Percentiles rank a stretch among this genome's conserved stretches.
Conservation (phyloP, 30 jellyfish, hydroid and myxozoan species). For the Turritopsis dohrnii region DNA sequence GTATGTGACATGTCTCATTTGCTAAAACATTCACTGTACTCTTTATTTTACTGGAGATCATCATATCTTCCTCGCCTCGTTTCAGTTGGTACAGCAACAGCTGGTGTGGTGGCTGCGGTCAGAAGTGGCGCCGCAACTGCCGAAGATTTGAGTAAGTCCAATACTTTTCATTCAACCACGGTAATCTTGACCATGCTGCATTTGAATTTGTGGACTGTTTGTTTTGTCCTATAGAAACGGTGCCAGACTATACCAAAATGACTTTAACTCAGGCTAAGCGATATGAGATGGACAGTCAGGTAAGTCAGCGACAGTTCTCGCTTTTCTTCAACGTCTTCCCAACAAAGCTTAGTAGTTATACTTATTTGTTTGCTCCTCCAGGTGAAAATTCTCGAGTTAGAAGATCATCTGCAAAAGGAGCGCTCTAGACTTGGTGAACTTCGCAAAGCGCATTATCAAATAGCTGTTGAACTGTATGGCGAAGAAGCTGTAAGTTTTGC, state of each 20-base stretch:
- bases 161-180: not conserved
- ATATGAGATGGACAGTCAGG: conserved; percentile 97
- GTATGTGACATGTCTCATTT: conserved; percentile 21
- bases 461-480: conserved; percentile 87
- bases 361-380: not conserved
- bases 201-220: not conserved
- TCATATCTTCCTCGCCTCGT: not conserved
- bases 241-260: conserved; percentile 86
- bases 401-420: conserved; percentile 77
- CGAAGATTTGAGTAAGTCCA: conserved; percentile 83
- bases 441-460: conserved; percentile 89
- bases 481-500: conserved; percentile 40
- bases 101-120: conserved; percentile 96
- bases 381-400: conserved; percentile 95
- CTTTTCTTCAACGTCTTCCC: no score
- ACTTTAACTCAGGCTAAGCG: conserved; percentile 92
- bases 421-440: conserved; percentile 81
- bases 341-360: no score
- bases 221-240: conserved; percentile 56
- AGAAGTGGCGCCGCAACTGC: conserved; percentile 93
- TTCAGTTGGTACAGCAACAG: conserved; percentile 95
- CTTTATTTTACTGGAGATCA: not conserved
- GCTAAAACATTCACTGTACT: not conserved
- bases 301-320: not conserved
- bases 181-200: no score